A percentile compares a stretch with the other conserved stretches of the same genome.
phyloP scores from a whole-genome alignment of 2,113 vertebrate genomes.

The Rhea americana region DNA sequence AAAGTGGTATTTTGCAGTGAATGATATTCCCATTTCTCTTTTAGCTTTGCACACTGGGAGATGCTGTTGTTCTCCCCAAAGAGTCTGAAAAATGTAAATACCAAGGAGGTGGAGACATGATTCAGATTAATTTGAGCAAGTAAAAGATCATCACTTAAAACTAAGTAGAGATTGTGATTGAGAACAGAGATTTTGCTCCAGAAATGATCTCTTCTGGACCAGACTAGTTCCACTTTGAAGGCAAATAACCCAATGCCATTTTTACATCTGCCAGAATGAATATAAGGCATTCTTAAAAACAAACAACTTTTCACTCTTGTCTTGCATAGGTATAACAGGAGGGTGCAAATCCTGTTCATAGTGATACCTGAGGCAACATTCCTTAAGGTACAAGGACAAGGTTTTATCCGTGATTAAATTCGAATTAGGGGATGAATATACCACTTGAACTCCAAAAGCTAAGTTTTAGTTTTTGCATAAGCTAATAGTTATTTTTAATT shows the following conservation, averaged over 20 bases:
- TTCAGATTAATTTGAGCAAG: not conserved
- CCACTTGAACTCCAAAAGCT: not conserved
- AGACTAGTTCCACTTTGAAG: not conserved
- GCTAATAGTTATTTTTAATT: not conserved
- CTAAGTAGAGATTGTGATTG: not conserved
- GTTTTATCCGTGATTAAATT: not conserved
- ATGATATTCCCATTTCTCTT: not conserved
- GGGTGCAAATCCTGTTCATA: not conserved
- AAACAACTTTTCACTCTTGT: not conserved
- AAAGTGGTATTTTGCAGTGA: not conserved
- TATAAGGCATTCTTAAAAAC: not conserved
- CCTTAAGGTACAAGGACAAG: not conserved
- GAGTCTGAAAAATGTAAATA: not conserved
- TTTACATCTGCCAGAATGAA: not conserved
- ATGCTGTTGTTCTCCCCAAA: not conserved
- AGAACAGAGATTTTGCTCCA: not conserved
- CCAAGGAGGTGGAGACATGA: not conserved
- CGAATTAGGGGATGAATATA: not conserved
- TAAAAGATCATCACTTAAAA: not conserved
- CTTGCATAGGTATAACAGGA: not conserved
- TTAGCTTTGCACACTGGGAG: not conserved
- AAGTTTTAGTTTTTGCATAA: not conserved
- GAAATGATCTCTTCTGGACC: not conserved
- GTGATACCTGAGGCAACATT: fast-evolving
- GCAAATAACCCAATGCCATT: not conserved